Base-by-base conservation (phyloP, 2,113 vertebrate genomes). In the Scolopax mira region DNA sequence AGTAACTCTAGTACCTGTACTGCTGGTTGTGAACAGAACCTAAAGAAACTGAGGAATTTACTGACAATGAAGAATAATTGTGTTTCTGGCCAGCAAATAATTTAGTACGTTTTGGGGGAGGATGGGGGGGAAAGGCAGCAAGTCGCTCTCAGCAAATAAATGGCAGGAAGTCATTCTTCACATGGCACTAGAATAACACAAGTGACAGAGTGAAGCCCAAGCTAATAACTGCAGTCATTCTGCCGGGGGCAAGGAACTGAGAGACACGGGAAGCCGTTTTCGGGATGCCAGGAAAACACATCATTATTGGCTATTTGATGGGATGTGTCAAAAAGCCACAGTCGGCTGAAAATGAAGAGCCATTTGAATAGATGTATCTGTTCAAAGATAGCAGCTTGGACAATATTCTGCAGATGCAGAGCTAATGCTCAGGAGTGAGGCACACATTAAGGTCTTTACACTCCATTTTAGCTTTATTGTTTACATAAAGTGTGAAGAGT, bases 81-180 rank as follows among this genome's bases (percentile, higher is more conserved):
- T 48, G 37, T 13, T 83, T 80, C 71, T 90, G 75, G 39, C 4
- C 67, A 74, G 89, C 57, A 86, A 94, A 93, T 90, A 51, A 66
- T 51, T 57, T 57, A 65, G 46, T 35, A 48, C 17, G 3, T 67
- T 78, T 70, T 19, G 14, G 17, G 52, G 37, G 18, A 18, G 27
- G 61, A 41, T 14, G 27, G 49, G 27, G 42, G 11, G n/a, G 19
- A 22, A 75, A 93, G 55, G 82, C 90, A 88, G 79, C 55, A 27
- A 79, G 64, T 74, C 6, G n/a, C 79, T 61, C 48, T 88, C 67
- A 94, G 83, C 74, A 91, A 93, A 31, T 80, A 86, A 92, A 82
- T 79, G 89, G 39, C 94, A 97, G 95, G 94, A 96, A 96, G 90
- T 93, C 88, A 55, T 94, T 73, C 85, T 96, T 93, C 83, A 86